Evolutionary conservation across 2,113 vertebrate species (phyloP).

Genomic region (Pseudorectes ferrugineus): DNA sequence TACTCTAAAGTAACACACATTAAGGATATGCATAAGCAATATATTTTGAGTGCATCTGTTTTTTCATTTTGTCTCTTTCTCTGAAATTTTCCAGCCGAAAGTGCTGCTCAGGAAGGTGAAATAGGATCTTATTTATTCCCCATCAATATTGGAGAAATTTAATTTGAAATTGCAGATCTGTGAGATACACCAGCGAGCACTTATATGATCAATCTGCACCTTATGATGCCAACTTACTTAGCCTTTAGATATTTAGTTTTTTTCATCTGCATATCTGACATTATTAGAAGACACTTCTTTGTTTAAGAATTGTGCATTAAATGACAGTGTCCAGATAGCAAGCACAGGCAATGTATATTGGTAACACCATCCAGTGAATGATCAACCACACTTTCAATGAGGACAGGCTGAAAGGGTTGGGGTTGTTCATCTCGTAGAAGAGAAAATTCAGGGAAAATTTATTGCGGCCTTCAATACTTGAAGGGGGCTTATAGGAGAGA

Average conservation of each 20-base stretch:
- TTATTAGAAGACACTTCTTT: background rate
- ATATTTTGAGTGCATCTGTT: background rate
- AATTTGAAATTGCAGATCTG: background rate
- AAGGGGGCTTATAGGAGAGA: background rate
- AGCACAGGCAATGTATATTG: background rate
- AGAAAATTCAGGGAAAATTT: background rate
- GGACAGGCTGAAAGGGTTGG: background rate
- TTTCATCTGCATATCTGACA: background rate
- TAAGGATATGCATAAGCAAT: background rate
- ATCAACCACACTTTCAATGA: accelerated
- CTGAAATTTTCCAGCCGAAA: background rate
- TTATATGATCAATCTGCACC: background rate
- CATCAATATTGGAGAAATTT: background rate
- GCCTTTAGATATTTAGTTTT: background rate
- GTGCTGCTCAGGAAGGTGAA: background rate
- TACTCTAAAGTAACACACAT: background rate
- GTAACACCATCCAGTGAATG: background rate
- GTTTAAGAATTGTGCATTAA: background rate
- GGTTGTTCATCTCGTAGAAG: background rate
- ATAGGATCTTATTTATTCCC: background rate
- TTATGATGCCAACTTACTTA: background rate
- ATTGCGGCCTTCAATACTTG: background rate
- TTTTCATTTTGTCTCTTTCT: background rate
- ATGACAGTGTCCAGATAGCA: background rate
- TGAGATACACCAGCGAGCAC: background rate